phyloP scores from a whole-genome alignment of 2,113 vertebrate genomes.

The Poeciliopsis occidentalis region DNA sequence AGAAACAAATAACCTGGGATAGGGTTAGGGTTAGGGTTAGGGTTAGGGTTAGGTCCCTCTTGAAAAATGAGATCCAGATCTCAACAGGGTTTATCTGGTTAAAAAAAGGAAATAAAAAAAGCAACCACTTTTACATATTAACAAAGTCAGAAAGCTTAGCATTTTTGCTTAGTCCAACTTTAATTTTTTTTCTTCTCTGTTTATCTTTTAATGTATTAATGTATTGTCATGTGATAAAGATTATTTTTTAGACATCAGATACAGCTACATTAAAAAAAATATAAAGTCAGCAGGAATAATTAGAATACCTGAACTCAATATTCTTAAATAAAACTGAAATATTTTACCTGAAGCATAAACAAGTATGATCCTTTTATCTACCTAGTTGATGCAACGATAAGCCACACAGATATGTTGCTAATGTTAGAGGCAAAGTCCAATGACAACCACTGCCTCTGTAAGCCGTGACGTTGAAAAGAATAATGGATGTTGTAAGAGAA shows the following conservation, averaged over 20 bases:
- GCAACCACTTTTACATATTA: no score
- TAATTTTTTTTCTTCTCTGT: background rate
- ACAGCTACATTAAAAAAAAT: background rate
- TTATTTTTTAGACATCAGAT: no score
- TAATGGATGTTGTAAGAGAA: constrained; percentile 13
- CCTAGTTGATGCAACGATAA: no score
- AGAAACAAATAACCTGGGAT: no score
- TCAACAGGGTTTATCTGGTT: no score
- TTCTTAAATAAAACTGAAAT: background rate
- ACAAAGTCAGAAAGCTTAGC: no score
- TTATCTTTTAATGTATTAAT: background rate
- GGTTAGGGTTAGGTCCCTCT: no score
- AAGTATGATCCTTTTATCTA: background rate
- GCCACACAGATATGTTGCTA: constrained; percentile 9
- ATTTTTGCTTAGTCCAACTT: no score
- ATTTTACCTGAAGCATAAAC: background rate
- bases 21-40: no score
- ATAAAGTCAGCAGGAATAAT: background rate
- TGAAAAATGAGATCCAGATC: no score
- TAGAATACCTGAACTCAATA: background rate
- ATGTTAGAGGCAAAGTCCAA: constrained; percentile 3
- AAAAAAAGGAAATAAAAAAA: no score
- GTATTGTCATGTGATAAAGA: background rate
- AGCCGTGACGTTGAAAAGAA: constrained; percentile 2
- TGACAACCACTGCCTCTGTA: constrained; percentile 3